Conservation (phyloP, 2,113 vertebrate genomes). For the Anoura caudifer region DNA sequence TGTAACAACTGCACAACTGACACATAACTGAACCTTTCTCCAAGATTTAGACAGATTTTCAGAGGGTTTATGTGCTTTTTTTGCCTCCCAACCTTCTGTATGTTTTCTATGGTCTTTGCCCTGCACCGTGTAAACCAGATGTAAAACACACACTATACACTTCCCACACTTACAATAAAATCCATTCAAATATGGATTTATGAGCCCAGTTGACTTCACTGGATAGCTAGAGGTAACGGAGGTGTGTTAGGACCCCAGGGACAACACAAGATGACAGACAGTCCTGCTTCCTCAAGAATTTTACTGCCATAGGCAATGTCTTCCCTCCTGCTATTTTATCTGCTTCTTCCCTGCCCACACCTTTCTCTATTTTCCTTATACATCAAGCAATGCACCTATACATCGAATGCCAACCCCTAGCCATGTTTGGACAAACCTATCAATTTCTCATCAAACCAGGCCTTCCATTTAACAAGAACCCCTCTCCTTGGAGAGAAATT, state of each 20-base stretch:
- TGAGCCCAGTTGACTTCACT: neutral
- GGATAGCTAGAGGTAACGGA: neutral
- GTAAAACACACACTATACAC: neutral
- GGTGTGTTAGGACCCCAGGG: neutral
- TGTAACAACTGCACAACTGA: neutral
- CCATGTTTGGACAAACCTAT: neutral
- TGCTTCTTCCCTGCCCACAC: neutral
- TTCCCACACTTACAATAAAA: neutral
- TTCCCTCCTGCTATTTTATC: neutral
- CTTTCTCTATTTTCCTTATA: neutral
- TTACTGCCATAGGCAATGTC: neutral
- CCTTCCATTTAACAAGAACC: neutral
- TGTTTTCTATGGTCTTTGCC: neutral
- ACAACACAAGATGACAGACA: neutral
- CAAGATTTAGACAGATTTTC: neutral
- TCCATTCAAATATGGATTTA: neutral
- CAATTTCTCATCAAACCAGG: neutral
- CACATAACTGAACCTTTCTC: neutral
- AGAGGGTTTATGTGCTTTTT: neutral
- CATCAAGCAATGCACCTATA: neutral
- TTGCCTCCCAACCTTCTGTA: neutral
- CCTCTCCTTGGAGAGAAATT: neutral
- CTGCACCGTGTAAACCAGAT: neutral
- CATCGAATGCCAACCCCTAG: neutral
- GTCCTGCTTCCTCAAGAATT: neutral